Percentiles rank a stretch among this genome's conserved stretches.
phyloP scores from a whole-genome alignment of 2,797 vertebrate genomes.

The Silurus aristotelis region DNA sequence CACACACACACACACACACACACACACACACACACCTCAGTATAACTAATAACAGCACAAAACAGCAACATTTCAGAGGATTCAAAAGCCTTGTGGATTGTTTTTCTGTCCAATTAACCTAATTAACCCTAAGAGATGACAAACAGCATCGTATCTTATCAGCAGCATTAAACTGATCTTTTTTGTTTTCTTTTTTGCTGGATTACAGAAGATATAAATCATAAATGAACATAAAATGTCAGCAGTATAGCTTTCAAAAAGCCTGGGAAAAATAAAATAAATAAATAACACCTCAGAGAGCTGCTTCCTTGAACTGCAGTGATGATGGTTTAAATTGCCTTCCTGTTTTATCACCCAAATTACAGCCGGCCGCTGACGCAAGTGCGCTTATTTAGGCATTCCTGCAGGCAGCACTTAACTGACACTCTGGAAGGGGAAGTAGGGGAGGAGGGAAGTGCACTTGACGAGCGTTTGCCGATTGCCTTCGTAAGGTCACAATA shows the following conservation, averaged over 20 bases:
- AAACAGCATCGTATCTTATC: background rate
- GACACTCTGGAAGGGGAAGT: background rate
- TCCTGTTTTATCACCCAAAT: slow-evolving; percentile 46
- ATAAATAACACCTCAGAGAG: background rate
- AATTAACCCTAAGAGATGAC: background rate
- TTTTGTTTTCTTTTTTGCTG: background rate
- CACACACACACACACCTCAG: background rate
- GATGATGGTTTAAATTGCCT: slow-evolving; percentile 21
- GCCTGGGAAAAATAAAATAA: background rate
- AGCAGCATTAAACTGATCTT: background rate
- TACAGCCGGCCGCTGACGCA: slow-evolving; percentile 21
- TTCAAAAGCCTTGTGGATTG: background rate
- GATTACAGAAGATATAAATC: slow-evolving; percentile 6
- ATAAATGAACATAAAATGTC: background rate
- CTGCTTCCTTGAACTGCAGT: background rate
- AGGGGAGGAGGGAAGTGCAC: slow-evolving; percentile 12
- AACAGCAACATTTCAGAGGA: background rate
- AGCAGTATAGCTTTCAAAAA: background rate
- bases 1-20: background rate
- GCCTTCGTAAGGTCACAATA: slow-evolving; percentile 39
- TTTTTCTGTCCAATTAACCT: background rate
- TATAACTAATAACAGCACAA: background rate
- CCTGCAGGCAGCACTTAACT: slow-evolving; percentile 38
- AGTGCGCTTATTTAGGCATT: slow-evolving; percentile 36
- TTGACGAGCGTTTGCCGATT: slow-evolving; percentile 38